Evolutionary conservation across 1,140 invertebrate species (phyloP).

Genomic region (Triops longicaudatus): DNA sequence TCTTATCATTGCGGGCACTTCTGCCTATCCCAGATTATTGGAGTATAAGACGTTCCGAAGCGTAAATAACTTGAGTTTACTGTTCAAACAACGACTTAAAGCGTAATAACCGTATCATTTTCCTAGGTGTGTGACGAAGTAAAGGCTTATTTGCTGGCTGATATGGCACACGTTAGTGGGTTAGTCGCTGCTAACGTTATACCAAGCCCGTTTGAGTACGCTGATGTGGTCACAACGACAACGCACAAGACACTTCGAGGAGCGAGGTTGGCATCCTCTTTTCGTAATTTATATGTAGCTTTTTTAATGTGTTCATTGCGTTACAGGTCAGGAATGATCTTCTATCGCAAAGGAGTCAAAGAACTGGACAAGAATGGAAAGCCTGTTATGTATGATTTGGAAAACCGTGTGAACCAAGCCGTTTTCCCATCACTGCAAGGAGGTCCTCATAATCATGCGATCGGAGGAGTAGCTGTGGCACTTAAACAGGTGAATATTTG

Average conservation of each 20-base stretch:
- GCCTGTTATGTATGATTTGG: slow-evolving; percentile 53
- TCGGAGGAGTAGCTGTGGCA: slow-evolving; percentile 49
- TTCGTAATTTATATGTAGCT: slow-evolving; percentile 18
- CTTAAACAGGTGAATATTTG: slow-evolving; percentile 37
- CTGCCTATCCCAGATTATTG: slow-evolving; percentile 56
- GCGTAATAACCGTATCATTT: slow-evolving; percentile 17
- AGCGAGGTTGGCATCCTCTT: slow-evolving; percentile 42
- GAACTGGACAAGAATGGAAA: slow-evolving; percentile 45
- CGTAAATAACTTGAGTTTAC: slow-evolving; percentile 22
- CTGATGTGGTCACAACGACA: slow-evolving; percentile 68
- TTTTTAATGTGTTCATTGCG: slow-evolving; percentile 15
- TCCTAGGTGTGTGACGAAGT: slow-evolving; percentile 49
- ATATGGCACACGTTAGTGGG: slow-evolving; percentile 59
- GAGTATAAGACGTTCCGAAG: slow-evolving; percentile 55
- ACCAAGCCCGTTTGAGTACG: slow-evolving; percentile 54
- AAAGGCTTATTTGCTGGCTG: slow-evolving; percentile 52
- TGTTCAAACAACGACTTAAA: neutral
- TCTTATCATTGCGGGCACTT: slow-evolving; percentile 58
- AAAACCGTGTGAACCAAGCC: slow-evolving; percentile 53
- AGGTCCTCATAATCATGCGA: slow-evolving; percentile 61
- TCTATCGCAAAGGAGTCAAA: slow-evolving; percentile 49
- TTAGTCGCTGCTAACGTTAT: slow-evolving; percentile 53
- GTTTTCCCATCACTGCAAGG: slow-evolving; percentile 64
- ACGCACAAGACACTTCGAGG: slow-evolving; percentile 93
- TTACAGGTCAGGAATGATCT: slow-evolving; percentile 47